Evolutionary conservation across 2,113 vertebrate species (phyloP), one percentile per base, ranked within the genome.

Genomic region (Dissostichus mawsoni): DNA sequence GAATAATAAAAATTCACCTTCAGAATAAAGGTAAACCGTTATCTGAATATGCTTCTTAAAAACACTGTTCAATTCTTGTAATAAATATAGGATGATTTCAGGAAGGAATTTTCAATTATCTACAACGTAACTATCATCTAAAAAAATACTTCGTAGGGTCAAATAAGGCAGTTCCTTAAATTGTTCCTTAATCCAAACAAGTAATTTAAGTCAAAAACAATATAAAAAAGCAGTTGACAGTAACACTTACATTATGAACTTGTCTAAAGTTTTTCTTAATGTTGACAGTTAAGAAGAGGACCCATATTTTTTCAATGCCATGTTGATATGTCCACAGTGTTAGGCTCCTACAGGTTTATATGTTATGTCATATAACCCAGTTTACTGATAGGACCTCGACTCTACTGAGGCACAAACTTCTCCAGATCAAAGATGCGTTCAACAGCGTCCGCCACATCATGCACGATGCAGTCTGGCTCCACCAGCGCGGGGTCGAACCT

Each of bases 391-490:
- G 17, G n/a, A 58, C 76, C 51, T 83, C 11, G 17, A 45, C 82
- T 75, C 79, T 93, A 93, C 75, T 86, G 69, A 86, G 86, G 89
- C 80, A 86, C 69, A 82, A 97, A 97, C 66, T 94, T 95, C 86
- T 98, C 97, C 88, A 95, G 92, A 77, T 96, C 86, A 74, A 97
- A 97, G 85, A 98, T 95, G 44, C 97, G 87, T 33, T 98, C 94
- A 0, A 98, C 96, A 1, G 97, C 97, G 69, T 95, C 96, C 4
- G 93, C 90, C 62, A 97, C 96, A 33, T 98, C 96, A 45, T 94
- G 86, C 51, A 97, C 96, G 0, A 97, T 86, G 55, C 96, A 93
- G 17, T 91, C 91, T 0, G 97, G 96, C 55, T 97, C 94, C 58
- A 97, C 93, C 41, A 98, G 89, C 0, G 63, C 94, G 0, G 96